Percentiles rank a stretch among this genome's conserved stretches.
Evolutionary conservation across 2,888 invertebrate genomes (phyloP).

Genomic region (Meteorus colon): DNA sequence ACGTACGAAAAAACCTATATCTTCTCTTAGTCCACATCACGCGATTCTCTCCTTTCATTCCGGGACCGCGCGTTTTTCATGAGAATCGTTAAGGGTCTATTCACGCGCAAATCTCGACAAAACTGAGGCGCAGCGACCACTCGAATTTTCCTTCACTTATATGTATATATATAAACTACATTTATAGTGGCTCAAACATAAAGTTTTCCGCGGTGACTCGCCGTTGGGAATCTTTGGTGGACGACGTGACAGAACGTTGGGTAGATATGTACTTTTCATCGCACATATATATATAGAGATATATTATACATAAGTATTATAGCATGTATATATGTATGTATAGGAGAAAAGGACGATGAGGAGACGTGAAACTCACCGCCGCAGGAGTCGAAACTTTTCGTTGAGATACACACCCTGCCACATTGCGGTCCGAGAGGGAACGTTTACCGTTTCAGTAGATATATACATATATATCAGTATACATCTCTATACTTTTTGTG

Average conservation of each 20-base stretch:
- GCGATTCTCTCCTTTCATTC: constrained; percentile 22
- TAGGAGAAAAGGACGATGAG: not conserved
- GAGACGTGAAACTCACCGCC: constrained; percentile 32
- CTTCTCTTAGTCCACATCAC: constrained; percentile 10
- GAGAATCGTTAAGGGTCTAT: constrained; percentile 53
- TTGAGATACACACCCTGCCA: constrained; percentile 28
- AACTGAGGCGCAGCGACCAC: constrained; percentile 4
- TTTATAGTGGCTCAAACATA: constrained; percentile 9
- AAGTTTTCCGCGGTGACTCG: constrained; percentile 40
- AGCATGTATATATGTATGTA: not conserved
- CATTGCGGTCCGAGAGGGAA: constrained; percentile 30
- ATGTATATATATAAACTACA: not conserved
- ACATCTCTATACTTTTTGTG: constrained; percentile 2
- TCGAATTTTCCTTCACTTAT: constrained; percentile 20
- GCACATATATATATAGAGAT: constrained; percentile 28
- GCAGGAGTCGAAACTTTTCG: constrained; percentile 41
- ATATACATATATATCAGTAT: not conserved
- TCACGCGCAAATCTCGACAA: constrained; percentile 45
- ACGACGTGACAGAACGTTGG: not conserved
- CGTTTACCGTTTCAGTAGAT: constrained; percentile 27
- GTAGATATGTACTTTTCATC: constrained; percentile 14
- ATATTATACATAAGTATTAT: constrained; percentile 12
- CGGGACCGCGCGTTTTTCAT: constrained; percentile 31
- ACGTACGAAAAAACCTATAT: not conserved
- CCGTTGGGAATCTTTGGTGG: constrained; percentile 34